phyloP scores from a whole-genome alignment of 1,140 invertebrate genomes.

The Trichonephila clavipes region DNA sequence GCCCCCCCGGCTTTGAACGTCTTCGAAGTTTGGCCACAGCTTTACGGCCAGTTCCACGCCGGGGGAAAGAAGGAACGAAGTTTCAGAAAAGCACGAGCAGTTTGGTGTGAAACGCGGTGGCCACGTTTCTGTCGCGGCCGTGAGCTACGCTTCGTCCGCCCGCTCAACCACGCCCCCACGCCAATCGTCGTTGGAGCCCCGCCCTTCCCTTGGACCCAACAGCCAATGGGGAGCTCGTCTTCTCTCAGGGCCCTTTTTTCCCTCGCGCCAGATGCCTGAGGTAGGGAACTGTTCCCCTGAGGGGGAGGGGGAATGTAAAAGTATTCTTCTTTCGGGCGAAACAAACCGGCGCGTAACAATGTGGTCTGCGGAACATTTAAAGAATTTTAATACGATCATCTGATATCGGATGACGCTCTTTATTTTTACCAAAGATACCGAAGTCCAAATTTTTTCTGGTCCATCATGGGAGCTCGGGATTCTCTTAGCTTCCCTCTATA shows the following conservation, averaged over 20 bases:
- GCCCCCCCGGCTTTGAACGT: slow-evolving; percentile 76
- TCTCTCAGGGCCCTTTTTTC: neutral
- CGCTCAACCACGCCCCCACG: slow-evolving; percentile 36
- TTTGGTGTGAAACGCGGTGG: slow-evolving; percentile 11
- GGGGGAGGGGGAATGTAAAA: slow-evolving; percentile 16
- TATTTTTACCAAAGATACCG: slow-evolving; percentile 23
- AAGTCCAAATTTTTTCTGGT: neutral
- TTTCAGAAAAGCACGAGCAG: neutral
- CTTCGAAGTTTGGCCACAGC: slow-evolving; percentile 77
- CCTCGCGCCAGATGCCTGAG: slow-evolving; percentile 28
- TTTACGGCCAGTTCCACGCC: slow-evolving; percentile 71
- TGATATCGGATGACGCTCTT: slow-evolving; percentile 21
- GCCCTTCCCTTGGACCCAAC: neutral
- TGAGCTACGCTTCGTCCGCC: slow-evolving; percentile 12
- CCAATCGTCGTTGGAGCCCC: neutral
- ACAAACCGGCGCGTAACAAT: slow-evolving; percentile 37
- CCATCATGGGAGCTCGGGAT: neutral
- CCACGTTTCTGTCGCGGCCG: slow-evolving; percentile 64
- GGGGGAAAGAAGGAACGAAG: slow-evolving; percentile 12
- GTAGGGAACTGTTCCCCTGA: neutral
- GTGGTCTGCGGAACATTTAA: slow-evolving; percentile 40
- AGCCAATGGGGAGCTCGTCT: slow-evolving; percentile 19
- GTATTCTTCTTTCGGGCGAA: slow-evolving; percentile 32
- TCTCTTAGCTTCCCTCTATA: neutral
- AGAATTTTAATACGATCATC: slow-evolving; percentile 39